These are phyloP conservation scores for Pterocles gutturalis DNA, from an alignment of 2,113 vertebrate genomes.

Conservation along the genomic window DNA sequence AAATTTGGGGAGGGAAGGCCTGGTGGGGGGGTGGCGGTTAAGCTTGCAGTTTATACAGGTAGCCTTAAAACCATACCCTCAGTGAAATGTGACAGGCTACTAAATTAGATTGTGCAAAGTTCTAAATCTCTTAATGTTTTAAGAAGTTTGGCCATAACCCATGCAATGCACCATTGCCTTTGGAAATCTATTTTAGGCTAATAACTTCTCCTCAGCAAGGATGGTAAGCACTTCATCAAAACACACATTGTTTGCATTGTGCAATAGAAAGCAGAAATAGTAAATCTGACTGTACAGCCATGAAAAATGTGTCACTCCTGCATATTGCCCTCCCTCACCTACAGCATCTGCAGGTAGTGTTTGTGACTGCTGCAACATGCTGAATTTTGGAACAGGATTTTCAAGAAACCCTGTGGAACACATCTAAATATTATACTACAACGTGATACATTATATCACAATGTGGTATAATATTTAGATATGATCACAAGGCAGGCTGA, in stretches of 20 bases:
- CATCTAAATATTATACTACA: neutral
- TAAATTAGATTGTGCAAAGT: neutral
- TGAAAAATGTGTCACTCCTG: neutral
- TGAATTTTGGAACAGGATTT: neutral
- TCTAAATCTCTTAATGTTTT: neutral
- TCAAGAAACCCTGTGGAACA: neutral
- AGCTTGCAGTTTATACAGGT: neutral
- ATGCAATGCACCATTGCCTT: fast-evolving
- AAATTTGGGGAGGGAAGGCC: neutral
- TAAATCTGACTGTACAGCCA: neutral
- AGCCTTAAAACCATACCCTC: neutral
- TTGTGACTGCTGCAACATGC: neutral
- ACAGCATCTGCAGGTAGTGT: neutral
- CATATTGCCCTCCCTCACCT: neutral
- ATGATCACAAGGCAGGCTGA: neutral
- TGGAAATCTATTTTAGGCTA: neutral
- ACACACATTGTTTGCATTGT: neutral
- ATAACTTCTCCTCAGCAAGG: neutral
- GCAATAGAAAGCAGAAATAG: neutral
- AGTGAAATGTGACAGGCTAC: neutral
- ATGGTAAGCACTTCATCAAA: neutral
- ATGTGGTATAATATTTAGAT: too few relatives aligned
- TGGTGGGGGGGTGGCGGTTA: fast-evolving
- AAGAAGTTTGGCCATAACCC: neutral
- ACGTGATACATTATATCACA: neutral